Conservation (phyloP, 2,113 vertebrate genomes). For the Chaetorhynchus papuensis region DNA sequence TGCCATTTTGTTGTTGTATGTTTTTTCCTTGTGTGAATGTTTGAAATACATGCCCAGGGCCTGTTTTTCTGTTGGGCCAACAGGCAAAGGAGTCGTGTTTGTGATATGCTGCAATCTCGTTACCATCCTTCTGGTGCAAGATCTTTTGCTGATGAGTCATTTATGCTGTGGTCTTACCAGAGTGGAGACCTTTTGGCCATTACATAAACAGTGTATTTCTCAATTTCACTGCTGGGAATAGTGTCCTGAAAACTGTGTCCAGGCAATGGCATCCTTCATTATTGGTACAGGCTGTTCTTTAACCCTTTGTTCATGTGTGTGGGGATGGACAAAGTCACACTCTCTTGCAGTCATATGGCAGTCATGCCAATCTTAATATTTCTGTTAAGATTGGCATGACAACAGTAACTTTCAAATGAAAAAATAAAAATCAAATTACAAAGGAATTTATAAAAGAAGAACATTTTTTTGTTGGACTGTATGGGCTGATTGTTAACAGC, state of each 20-base stretch:
- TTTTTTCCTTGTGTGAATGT: neutral
- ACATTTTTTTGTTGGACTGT: neutral
- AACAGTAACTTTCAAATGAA: neutral
- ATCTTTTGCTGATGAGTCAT: constrained; percentile 1
- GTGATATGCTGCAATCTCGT: neutral
- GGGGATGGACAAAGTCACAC: neutral
- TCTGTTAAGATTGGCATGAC: neutral
- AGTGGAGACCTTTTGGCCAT: neutral
- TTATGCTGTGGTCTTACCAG: neutral
- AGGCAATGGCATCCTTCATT: neutral
- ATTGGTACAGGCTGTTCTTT: neutral
- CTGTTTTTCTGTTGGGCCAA: neutral
- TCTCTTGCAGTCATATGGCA: neutral
- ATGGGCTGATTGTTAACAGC: neutral
- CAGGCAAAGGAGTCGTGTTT: neutral
- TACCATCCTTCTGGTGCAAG: neutral
- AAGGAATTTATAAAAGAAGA: neutral
- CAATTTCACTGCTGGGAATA: constrained; percentile 38
- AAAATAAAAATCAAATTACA: neutral
- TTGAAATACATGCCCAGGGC: neutral
- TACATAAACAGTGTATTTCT: neutral
- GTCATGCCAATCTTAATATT: neutral
- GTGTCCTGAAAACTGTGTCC: neutral
- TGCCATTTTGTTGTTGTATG: neutral
- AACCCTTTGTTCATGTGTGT: neutral